Evolutionary conservation across 2,113 vertebrate genomes (phyloP).

Genomic region (Pelecanoides urinatrix): DNA sequence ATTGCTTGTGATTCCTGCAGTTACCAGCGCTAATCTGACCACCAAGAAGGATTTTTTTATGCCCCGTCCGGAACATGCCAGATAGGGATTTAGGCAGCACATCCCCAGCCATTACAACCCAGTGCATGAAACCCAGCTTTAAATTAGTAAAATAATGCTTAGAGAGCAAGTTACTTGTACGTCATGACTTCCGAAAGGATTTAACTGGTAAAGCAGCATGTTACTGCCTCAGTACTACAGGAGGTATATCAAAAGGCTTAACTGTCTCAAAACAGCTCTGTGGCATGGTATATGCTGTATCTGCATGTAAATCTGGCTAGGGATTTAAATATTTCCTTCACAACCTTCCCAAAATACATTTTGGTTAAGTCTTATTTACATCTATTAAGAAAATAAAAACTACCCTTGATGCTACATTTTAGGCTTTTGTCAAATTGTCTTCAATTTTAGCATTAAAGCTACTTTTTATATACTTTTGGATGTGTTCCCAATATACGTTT

Average conservation of each 20-base stretch:
- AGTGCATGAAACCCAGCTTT: constrained; percentile 6
- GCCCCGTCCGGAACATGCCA: neutral
- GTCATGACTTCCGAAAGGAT: constrained; percentile 34
- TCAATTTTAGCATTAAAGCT: constrained; percentile 58
- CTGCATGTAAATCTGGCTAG: constrained; percentile 10
- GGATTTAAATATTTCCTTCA: constrained; percentile 50
- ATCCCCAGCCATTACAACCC: constrained; percentile 36
- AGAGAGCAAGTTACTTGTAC: neutral
- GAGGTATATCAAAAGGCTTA: constrained; percentile 43
- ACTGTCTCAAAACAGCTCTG: constrained; percentile 39
- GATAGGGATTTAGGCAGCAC: constrained; percentile 33
- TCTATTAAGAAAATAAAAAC: constrained; percentile 65
- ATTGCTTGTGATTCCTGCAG: constrained; percentile 2
- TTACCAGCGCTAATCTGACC: constrained; percentile 56
- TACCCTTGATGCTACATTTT: neutral
- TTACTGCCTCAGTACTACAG: constrained; percentile 29
- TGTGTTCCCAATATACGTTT: constrained; percentile 47
- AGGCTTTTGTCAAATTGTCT: constrained; percentile 43
- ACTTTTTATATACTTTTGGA: constrained; percentile 63
- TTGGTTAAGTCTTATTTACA: constrained; percentile 52
- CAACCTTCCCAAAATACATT: constrained; percentile 33
- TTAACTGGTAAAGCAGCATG: constrained; percentile 36
- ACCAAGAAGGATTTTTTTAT: constrained; percentile 45
- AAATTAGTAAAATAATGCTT: constrained; percentile 46
- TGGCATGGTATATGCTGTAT: neutral